Conservation (phyloP, 2,113 vertebrate genomes). For the Chloropsis cyanopogon region DNA sequence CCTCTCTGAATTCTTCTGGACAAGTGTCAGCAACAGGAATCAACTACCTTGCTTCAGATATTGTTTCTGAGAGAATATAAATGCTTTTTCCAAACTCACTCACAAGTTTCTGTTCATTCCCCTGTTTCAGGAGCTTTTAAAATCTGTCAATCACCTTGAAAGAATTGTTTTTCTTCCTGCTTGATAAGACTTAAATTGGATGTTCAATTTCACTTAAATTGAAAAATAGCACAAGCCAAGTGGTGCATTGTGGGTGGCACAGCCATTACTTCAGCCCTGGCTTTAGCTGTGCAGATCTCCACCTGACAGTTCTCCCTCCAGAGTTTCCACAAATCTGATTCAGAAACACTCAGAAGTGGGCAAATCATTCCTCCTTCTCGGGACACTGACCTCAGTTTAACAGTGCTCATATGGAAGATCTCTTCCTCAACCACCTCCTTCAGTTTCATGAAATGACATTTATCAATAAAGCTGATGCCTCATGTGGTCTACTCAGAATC, state of each 20-base stretch:
- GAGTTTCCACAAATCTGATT: neutral
- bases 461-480: neutral
- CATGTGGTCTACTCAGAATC: neutral
- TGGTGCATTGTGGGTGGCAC: neutral
- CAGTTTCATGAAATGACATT: neutral
- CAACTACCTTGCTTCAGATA: neutral
- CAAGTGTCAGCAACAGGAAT: neutral
- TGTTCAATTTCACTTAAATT: neutral
- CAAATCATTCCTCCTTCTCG: neutral
- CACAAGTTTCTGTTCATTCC: neutral
- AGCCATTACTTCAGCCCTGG: neutral
- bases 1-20: neutral
- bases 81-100: neutral
- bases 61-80: neutral
- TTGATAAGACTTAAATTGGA: neutral
- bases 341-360: neutral
- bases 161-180: neutral
- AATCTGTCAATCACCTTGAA: neutral
- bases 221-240: neutral
- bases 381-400: neutral
- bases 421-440: neutral
- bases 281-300: neutral
- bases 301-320: neutral
- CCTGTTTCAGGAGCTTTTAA: neutral
- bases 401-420: accelerated